These are phyloP conservation scores for Mola mola DNA, from an alignment of 2,113 vertebrate genomes.

Conservation along the genomic window DNA sequence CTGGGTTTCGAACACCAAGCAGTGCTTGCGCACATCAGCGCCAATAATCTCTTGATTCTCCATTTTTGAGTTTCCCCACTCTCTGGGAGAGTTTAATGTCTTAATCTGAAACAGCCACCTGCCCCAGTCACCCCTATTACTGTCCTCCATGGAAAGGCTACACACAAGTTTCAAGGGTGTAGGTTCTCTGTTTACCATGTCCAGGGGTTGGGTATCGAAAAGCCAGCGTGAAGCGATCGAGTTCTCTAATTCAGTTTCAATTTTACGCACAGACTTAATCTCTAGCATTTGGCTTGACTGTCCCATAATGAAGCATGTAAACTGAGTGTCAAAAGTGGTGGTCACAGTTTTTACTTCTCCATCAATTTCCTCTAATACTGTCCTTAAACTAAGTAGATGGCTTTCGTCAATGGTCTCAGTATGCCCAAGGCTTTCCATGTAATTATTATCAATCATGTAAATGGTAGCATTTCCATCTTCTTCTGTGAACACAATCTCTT, in stretches of 20 bases:
- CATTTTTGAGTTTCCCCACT: slow-evolving; percentile 74
- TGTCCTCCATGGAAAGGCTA: slow-evolving; percentile 87
- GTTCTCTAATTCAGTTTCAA: slow-evolving; percentile 85
- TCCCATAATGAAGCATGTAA: slow-evolving; percentile 86
- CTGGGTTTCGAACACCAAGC: slow-evolving; percentile 89
- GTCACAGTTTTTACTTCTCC: slow-evolving; percentile 84
- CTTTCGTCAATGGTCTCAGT: slow-evolving; percentile 85
- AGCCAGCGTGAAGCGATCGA: slow-evolving; percentile 86
- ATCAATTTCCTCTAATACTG: slow-evolving; percentile 88
- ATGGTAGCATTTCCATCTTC: slow-evolving; percentile 86
- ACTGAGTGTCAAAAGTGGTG: slow-evolving; percentile 88
- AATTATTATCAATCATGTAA: slow-evolving; percentile 87
- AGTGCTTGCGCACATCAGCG: slow-evolving; percentile 87
- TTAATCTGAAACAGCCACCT: slow-evolving; percentile 91
- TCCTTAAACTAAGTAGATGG: slow-evolving; percentile 84
- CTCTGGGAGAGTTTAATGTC: slow-evolving; percentile 81
- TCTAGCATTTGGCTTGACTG: slow-evolving; percentile 85
- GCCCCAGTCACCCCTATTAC: slow-evolving; percentile 77
- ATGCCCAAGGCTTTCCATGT: slow-evolving; percentile 83
- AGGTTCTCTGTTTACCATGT: slow-evolving; percentile 79
- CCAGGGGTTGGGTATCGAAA: slow-evolving; percentile 88
- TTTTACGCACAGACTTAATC: slow-evolving; percentile 86
- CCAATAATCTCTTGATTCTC: slow-evolving; percentile 84
- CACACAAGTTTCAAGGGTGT: slow-evolving; percentile 83
- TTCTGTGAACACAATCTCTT: slow-evolving; percentile 78